Evolutionary conservation across 2,888 invertebrate species (phyloP).

Genomic region (Gari tellinella): DNA sequence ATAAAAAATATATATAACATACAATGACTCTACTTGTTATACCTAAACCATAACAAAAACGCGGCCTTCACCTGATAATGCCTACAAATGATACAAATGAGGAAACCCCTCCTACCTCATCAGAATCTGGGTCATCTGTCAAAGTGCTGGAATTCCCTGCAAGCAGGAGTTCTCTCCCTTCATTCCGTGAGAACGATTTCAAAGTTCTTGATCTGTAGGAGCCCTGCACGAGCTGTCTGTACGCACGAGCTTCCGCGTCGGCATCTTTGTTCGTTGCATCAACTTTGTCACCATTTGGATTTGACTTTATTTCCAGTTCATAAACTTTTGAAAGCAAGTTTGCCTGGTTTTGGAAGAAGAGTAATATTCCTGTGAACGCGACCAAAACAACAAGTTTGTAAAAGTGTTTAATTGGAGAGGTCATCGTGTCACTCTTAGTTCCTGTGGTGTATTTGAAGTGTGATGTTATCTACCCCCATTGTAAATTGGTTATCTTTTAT

Average conservation of each 20-base stretch:
- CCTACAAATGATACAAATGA: no score
- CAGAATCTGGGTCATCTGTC: conserved; percentile 22
- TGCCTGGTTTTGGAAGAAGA: conserved; percentile 29
- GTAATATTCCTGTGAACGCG: conserved; percentile 23
- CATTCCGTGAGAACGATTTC: neutral
- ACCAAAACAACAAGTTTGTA: conserved; percentile 35
- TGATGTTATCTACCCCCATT: no score
- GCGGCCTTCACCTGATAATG: no score
- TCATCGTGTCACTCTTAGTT: no score
- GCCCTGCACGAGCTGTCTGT: neutral
- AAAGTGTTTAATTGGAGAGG: conserved; percentile 30
- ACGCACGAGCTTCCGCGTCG: neutral
- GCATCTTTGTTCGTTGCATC: neutral
- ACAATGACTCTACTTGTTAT: no score
- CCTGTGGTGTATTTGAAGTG: no score
- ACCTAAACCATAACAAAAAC: no score
- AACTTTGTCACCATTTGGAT: neutral
- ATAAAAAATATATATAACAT: no score
- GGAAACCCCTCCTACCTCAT: conserved; percentile 9
- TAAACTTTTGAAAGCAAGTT: no score
- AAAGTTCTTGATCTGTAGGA: neutral
- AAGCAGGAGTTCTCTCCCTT: conserved; percentile 26
- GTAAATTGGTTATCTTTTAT: no score
- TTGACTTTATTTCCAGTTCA: neutral
- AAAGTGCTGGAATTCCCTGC: conserved; percentile 5